phyloP scores from a whole-genome alignment of 2,797 vertebrate genomes.

The Eleutherodactylus coqui region DNA sequence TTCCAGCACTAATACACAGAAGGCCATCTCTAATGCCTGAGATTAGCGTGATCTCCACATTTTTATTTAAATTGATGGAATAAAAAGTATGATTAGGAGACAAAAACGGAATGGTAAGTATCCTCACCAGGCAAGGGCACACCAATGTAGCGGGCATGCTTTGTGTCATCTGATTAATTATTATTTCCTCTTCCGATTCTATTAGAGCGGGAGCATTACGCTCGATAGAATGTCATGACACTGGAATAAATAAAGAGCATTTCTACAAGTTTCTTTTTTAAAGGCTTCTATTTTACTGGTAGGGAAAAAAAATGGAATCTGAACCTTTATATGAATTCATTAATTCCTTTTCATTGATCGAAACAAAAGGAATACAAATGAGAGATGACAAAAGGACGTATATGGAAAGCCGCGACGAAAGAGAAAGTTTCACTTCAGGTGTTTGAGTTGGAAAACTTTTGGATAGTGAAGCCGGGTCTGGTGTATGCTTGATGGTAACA shows the following conservation, averaged over 20 bases:
- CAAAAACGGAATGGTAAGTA: slow-evolving; percentile 16
- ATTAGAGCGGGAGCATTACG: slow-evolving; percentile 1
- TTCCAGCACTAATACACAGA: slow-evolving; percentile 26
- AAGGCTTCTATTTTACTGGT: not conserved
- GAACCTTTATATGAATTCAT: not conserved
- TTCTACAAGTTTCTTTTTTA: not conserved
- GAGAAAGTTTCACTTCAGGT: not conserved
- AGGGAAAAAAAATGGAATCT: not conserved
- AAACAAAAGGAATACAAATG: not conserved
- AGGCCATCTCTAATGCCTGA: slow-evolving; percentile 16
- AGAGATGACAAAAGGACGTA: not conserved
- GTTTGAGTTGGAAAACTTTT: not conserved
- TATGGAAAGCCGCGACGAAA: not conserved
- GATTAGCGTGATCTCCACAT: slow-evolving; percentile 35
- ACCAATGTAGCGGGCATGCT: slow-evolving; percentile 12
- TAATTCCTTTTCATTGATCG: not conserved
- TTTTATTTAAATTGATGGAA: slow-evolving; percentile 47
- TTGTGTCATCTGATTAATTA: slow-evolving; percentile 45
- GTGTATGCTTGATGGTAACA: too few species aligned
- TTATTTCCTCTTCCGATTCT: slow-evolving; percentile 30
- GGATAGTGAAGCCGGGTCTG: too few species aligned
- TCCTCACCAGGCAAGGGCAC: slow-evolving; percentile 28
- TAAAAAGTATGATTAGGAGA: slow-evolving; percentile 54
- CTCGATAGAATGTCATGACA: not conserved
- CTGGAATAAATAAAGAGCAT: slow-evolving; percentile 13